Conservation (phyloP, 2,113 vertebrate species). For the Pseudopodoces humilis region DNA sequence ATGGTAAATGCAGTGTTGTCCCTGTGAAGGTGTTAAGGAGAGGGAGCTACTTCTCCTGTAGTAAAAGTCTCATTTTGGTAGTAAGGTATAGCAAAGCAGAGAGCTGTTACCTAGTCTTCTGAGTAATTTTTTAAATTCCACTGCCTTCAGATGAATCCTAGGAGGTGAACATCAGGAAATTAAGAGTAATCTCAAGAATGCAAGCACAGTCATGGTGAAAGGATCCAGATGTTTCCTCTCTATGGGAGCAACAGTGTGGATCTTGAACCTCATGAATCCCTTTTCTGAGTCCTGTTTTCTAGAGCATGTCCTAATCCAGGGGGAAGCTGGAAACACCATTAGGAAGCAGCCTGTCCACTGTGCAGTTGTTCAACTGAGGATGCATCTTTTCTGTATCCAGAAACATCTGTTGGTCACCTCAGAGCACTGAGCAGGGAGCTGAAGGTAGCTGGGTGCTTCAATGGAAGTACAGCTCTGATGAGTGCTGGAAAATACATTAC, state of each 20-base stretch:
- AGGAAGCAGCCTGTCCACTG: background rate
- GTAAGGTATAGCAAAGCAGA: background rate
- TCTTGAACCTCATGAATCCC: background rate
- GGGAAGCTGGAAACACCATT: background rate
- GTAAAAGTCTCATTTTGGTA: background rate
- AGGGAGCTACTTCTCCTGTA: background rate
- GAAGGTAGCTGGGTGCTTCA: background rate
- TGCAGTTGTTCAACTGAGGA: background rate
- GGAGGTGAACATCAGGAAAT: background rate
- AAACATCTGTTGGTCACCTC: background rate
- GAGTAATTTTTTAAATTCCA: background rate
- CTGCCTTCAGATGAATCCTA: background rate
- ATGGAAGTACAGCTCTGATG: background rate
- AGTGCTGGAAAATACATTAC: background rate
- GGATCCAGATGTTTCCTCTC: background rate
- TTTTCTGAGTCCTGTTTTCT: background rate
- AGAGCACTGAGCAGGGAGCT: background rate
- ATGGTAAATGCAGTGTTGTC: background rate
- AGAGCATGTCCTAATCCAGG: background rate
- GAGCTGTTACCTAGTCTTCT: background rate
- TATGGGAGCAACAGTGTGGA: background rate
- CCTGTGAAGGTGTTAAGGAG: background rate
- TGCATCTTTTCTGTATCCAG: background rate
- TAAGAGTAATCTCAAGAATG: background rate
- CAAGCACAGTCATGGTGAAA: background rate